These are phyloP conservation scores for Sarcophaga bullata DNA, from an alignment of 1,140 invertebrate species.

Conservation along the genomic window DNA sequence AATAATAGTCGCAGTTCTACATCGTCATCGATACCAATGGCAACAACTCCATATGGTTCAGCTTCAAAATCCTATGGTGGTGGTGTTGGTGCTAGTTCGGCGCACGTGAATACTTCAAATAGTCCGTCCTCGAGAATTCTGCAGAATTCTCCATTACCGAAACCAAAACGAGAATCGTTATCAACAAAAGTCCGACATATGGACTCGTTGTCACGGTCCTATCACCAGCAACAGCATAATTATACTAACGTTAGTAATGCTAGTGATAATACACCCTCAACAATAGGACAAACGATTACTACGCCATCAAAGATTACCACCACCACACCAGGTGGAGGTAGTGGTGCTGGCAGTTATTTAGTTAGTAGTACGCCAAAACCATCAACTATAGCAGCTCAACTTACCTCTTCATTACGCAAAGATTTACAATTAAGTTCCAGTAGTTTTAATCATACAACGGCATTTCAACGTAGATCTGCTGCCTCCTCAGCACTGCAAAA, in stretches of 20 bases:
- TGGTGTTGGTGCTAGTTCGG: slow-evolving; percentile 46
- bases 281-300: not conserved
- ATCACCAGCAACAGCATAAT: slow-evolving; percentile 49
- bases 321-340: slow-evolving; percentile 29
- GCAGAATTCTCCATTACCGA: slow-evolving; percentile 66
- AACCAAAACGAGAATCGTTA: slow-evolving; percentile 72
- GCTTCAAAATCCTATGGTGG: slow-evolving; percentile 40
- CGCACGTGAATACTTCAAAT: slow-evolving; percentile 44
- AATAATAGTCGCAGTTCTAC: slow-evolving; percentile 63
- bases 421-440: slow-evolving; percentile 56
- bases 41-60: slow-evolving; percentile 55
- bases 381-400: slow-evolving; percentile 56
- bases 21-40: slow-evolving; percentile 62
- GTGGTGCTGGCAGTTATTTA: slow-evolving; percentile 43
- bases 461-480: slow-evolving; percentile 46
- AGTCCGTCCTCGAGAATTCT: slow-evolving; percentile 65
- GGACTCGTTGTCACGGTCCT: slow-evolving; percentile 66
- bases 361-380: slow-evolving; percentile 44
- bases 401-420: slow-evolving; percentile 58
- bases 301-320: slow-evolving; percentile 42
- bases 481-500: not conserved
- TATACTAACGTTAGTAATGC: slow-evolving; percentile 41
- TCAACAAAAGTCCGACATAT: slow-evolving; percentile 69
- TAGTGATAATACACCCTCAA: slow-evolving; percentile 42
- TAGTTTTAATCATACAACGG: slow-evolving; percentile 39